Percentiles rank a stretch among this genome's conserved stretches.
Evolutionary conservation across 2,888 invertebrate species (phyloP).

Genomic region (Fragum whitleyi): DNA sequence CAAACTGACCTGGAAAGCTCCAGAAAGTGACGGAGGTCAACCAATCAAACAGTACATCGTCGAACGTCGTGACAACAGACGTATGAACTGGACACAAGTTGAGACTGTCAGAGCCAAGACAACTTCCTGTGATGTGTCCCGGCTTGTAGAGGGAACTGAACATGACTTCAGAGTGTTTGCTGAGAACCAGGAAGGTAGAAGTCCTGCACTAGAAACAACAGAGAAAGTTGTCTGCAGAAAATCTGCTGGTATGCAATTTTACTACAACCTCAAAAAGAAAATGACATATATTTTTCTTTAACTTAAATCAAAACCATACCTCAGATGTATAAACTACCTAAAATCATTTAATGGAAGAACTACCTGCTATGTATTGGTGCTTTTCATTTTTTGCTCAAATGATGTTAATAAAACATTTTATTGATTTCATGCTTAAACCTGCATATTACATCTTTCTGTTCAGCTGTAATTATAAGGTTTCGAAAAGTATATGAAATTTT

Average conservation of each 20-base stretch:
- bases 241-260: slow-evolving; percentile 70
- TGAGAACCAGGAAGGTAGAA: slow-evolving; percentile 95
- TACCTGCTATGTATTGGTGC: no score
- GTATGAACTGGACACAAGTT: slow-evolving; percentile 91
- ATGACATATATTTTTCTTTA: no score
- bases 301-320: no score
- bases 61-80: slow-evolving; percentile 90
- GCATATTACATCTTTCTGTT: no score
- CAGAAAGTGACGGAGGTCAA: slow-evolving; percentile 81
- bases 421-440: no score
- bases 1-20: slow-evolving; percentile 88
- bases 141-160: slow-evolving; percentile 94
- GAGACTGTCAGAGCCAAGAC: slow-evolving; percentile 85
- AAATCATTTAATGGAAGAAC: no score
- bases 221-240: slow-evolving; percentile 73
- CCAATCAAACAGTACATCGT: slow-evolving; percentile 82
- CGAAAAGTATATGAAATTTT: no score
- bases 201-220: slow-evolving; percentile 91
- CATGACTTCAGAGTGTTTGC: slow-evolving; percentile 96
- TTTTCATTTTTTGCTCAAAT: no score
- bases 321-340: no score
- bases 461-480: no score
- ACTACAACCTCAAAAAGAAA: no score
- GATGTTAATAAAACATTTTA: no score
- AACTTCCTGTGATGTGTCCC: slow-evolving; percentile 70